These are phyloP conservation scores for Zaprionus inermis DNA, from an alignment of 1,140 invertebrate genomes.

Conservation along the genomic window DNA sequence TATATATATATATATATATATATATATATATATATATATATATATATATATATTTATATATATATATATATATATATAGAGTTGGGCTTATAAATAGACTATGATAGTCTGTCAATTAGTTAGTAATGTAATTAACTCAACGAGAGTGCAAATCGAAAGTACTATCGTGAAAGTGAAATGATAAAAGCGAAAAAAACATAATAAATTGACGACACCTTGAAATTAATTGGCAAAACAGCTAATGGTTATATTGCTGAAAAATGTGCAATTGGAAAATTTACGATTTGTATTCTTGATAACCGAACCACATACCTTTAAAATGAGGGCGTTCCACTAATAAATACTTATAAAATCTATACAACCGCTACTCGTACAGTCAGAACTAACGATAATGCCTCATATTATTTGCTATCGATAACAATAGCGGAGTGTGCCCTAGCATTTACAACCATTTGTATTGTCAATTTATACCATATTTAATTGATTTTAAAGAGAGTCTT, in stretches of 20 bases:
- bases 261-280: not conserved
- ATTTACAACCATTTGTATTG: not conserved
- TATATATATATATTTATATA: not conserved
- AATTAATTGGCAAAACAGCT: not conserved
- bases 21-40: not conserved
- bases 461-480: not conserved
- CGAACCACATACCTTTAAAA: not conserved
- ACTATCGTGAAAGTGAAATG: not conserved
- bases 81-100: conserved; percentile 4
- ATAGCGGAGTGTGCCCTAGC: not conserved
- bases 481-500: not conserved
- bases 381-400: not conserved
- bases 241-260: not conserved
- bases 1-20: not conserved
- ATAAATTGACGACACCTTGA: conserved; percentile 1
- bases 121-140: no score
- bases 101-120: not conserved
- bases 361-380: not conserved
- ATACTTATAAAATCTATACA: not conserved
- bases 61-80: not conserved
- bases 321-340: not conserved
- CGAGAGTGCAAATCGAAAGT: not conserved
- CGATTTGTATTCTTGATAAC: not conserved
- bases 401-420: not conserved
- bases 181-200: not conserved